phyloP scores from a whole-genome alignment of 1,140 invertebrate species.

The Pseudomyrmex flavicornis region DNA sequence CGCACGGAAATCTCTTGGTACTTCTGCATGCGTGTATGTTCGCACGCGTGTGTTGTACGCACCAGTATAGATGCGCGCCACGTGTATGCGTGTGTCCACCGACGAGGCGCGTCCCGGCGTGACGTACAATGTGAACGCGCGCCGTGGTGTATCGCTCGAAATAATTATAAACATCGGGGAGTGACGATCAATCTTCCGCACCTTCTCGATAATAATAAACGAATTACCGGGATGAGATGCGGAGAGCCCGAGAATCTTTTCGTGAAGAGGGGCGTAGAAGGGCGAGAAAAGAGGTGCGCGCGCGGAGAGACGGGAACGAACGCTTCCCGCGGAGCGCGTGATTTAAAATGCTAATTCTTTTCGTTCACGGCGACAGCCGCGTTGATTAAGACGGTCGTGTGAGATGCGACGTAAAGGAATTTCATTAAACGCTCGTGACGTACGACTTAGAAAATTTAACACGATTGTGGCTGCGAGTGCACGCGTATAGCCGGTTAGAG shows the following conservation, averaged over 20 bases:
- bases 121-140: slow-evolving; percentile 60
- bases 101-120: slow-evolving; percentile 25
- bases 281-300: background rate
- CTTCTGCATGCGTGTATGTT: background rate
- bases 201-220: slow-evolving; percentile 74
- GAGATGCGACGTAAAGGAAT: slow-evolving; percentile 66
- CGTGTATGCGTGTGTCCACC: slow-evolving; percentile 24
- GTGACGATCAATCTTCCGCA: slow-evolving; percentile 75
- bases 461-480: slow-evolving; percentile 1
- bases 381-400: slow-evolving; percentile 76
- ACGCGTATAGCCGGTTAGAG: background rate
- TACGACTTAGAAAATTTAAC: slow-evolving; percentile 68
- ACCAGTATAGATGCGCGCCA: too few relatives aligned
- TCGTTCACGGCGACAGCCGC: slow-evolving; percentile 72
- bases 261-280: background rate
- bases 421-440: slow-evolving; percentile 74
- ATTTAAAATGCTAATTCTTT: slow-evolving; percentile 80
- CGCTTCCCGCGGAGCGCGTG: slow-evolving; percentile 73
- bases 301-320: slow-evolving; percentile 25
- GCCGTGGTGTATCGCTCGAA: slow-evolving; percentile 66
- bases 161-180: slow-evolving; percentile 76
- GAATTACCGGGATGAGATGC: slow-evolving; percentile 66
- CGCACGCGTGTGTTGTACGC: background rate
- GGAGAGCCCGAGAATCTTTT: too few relatives aligned
- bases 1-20: background rate